phyloP scores from a whole-genome alignment of 2,888 invertebrate species.

The Yponomeuta malinellus region DNA sequence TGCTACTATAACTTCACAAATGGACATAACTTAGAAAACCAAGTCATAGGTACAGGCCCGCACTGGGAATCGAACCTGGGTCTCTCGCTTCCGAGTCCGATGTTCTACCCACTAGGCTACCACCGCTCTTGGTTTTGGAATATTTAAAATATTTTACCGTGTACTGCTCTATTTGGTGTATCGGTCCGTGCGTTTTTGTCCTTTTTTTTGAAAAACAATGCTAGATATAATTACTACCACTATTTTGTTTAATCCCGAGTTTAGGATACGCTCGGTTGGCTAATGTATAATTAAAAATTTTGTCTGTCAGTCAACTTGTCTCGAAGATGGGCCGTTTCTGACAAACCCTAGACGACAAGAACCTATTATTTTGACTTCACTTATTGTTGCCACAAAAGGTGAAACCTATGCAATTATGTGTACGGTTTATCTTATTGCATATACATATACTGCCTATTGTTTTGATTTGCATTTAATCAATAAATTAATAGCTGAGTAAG shows the following conservation, averaged over 20 bases:
- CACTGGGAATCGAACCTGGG: no score
- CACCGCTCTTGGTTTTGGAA: no score
- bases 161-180: slow-evolving; percentile 26
- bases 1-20: no score
- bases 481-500: no score
- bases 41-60: no score
- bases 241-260: neutral
- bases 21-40: no score
- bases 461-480: neutral
- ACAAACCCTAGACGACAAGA: slow-evolving; percentile 45
- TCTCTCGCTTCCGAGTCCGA: no score
- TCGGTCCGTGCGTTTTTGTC: slow-evolving; percentile 30
- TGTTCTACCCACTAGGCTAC: no score
- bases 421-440: neutral
- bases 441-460: neutral
- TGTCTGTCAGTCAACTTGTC: slow-evolving; percentile 67
- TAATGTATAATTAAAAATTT: slow-evolving; percentile 61
- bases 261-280: slow-evolving; percentile 21
- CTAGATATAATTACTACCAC: neutral
- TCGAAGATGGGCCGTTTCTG: slow-evolving; percentile 53
- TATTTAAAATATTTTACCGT: no score
- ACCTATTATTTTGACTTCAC: slow-evolving; percentile 53
- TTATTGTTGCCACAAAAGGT: slow-evolving; percentile 19
- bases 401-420: neutral
- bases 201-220: neutral